Conservation (phyloP, 2,113 vertebrate species). For the Carassius gibelio region DNA sequence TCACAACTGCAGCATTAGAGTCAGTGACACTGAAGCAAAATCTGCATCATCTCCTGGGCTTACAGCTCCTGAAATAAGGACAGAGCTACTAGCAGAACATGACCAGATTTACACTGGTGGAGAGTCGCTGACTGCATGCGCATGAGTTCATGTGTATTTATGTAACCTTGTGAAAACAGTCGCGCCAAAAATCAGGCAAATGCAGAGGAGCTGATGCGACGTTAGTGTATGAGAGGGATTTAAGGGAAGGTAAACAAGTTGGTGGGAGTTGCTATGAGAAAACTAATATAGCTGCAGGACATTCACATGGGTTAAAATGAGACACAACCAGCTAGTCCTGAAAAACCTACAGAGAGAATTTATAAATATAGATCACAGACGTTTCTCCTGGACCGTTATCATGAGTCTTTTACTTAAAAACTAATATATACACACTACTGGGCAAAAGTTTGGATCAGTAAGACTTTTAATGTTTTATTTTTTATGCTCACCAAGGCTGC, state of each 20-base stretch:
- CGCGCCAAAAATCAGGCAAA: background rate
- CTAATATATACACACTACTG: too few species aligned
- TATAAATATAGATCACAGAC: background rate
- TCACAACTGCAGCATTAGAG: background rate
- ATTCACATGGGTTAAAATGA: background rate
- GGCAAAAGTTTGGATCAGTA: too few species aligned
- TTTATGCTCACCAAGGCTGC: too few species aligned
- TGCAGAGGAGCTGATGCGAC: background rate
- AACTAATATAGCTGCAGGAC: background rate
- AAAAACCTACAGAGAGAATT: background rate
- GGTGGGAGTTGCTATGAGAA: background rate
- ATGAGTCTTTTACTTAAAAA: background rate
- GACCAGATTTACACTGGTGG: slow-evolving; percentile 9
- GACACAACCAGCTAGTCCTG: background rate
- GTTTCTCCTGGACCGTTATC: background rate
- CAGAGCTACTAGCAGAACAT: background rate
- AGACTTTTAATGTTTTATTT: too few species aligned
- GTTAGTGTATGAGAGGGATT: background rate
- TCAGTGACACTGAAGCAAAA: slow-evolving; percentile 1
- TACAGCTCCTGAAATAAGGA: background rate
- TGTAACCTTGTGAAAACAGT: slow-evolving; percentile 15
- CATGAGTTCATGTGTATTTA: background rate
- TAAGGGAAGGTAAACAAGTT: slow-evolving; percentile 2
- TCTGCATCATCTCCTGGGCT: slow-evolving; percentile 19
- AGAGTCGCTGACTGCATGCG: background rate